Base-by-base conservation (phyloP, 1,140 invertebrate genomes). In the Anastrepha obliqua region DNA sequence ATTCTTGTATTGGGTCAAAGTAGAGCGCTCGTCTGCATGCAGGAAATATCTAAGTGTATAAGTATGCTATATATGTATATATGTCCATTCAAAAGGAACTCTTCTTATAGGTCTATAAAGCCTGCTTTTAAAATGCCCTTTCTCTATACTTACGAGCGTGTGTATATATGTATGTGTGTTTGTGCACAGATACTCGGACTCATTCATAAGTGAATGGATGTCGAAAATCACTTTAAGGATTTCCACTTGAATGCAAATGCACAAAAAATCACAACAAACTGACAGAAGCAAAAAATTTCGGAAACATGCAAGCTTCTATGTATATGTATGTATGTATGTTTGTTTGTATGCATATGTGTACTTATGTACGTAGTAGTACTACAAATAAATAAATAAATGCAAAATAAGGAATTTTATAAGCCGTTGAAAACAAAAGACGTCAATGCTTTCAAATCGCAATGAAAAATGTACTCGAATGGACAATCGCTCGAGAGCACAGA, bases 151-250 rank as follows among this genome's bases (percentile, higher is more conserved):
- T 29, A 29, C 29, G 29, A 29, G 0, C 29, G 29, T 29, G 29
- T 7, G 29, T 42, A 3, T 15, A 42, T 70, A 70, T 42, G 20
- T 65, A 42, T 44, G 29, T 7, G 11, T 42, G 5, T 39, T 70
- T 44, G 13, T 11, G 8, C 67, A 17, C 11, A 74, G 1, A 47
- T 47, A 47, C 42, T 5, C 67, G 17, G 13, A 39, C 42, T 44
- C 15, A 47, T 74, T 47, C 67, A 74, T 74, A n/a, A 47, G 67
- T 74, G 42, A 15, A 74, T 74, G 17, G 3, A 42, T 44, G 44
- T 74, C 42, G 67, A n/a, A 47, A 74, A 74, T 74, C 67, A 47
- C 67, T 74, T 74, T 74, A 74, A 74, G 67, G 67, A 74, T 74
- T 74, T 74, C 67, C 67, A 74, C 67, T 74, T 74, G 67, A 74